Percentiles rank a stretch among this genome's conserved stretches.
Conservation (phyloP, 2,888 invertebrate genomes). For the Brachyopa scutellaris region DNA sequence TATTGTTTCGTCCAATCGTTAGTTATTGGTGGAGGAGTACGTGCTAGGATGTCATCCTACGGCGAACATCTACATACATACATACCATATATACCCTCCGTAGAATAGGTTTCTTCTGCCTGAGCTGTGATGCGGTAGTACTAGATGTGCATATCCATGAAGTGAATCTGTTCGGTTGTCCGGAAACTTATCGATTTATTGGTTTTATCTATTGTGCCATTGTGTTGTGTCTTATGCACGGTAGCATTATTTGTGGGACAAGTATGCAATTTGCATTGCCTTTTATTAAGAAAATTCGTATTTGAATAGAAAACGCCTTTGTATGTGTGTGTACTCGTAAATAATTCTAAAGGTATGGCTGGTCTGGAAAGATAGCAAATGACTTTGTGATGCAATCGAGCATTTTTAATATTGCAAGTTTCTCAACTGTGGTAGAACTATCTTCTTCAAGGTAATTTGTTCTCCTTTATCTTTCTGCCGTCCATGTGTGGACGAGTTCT, state of each 20-base stretch:
- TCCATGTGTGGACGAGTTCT: too few species aligned
- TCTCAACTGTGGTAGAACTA: too few species aligned
- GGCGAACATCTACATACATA: too few species aligned
- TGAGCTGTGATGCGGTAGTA: too few species aligned
- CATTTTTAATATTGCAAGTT: too few species aligned
- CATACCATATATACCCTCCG: too few species aligned
- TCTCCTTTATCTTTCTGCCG: too few species aligned
- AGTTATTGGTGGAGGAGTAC: background rate
- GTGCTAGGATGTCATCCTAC: background rate
- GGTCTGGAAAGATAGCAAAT: background rate
- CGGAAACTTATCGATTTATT: conserved; percentile 24
- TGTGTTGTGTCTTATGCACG: conserved; percentile 7
- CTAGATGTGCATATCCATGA: background rate
- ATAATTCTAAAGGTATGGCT: too few species aligned
- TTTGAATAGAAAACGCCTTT: background rate
- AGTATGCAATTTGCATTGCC: conserved; percentile 4
- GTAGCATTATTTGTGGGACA: background rate
- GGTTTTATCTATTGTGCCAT: background rate
- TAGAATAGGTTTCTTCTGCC: too few species aligned
- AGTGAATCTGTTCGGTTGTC: background rate
- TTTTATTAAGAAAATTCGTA: background rate
- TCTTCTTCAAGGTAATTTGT: too few species aligned
- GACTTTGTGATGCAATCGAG: background rate
- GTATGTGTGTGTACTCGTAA: too few species aligned
- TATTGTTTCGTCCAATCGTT: background rate